Base-by-base conservation (phyloP, 2,888 invertebrate genomes). In the Lagria hirta region DNA sequence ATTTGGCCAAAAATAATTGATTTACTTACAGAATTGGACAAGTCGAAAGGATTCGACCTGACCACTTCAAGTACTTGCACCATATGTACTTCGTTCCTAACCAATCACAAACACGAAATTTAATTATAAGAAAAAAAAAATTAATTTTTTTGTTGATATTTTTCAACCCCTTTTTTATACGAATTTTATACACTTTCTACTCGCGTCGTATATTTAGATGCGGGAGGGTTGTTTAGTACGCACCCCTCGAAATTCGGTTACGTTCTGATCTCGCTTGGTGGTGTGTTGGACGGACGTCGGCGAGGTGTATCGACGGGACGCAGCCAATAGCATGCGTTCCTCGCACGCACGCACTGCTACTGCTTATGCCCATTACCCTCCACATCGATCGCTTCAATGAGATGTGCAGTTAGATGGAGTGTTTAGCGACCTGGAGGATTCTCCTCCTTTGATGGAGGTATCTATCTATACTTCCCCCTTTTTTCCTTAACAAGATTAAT, bases 61-160 rank as follows among this genome's bases (percentile, higher is more conserved):
- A 84, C 84, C 74, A 83, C 80, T 78, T 84, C 83, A 75, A 84
- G 81, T 77, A 84, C 83, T 76, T 85, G 85, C 81, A 85, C 85
- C 85, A 85, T 85, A 84, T 83, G 84, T 64, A 58, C 48, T n/a
- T 18, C 20, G 49, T 37, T 35, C n/a, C n/a, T n/a, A n/a, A n/a
- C n/a, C n/a, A n/a, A n/a, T n/a, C n/a, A n/a, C n/a, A n/a, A n/a
- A n/a, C n/a, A n/a, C n/a, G n/a, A n/a, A n/a, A n/a, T n/a, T n/a
- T n/a, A n/a, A 27, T 4, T 15, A 11, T 1, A 26, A 27, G 4
- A 27, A 27, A n/a, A 27, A 27, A 8, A 4, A n/a, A n/a, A n/a
- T n/a, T n/a, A n/a, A n/a, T n/a, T n/a, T n/a, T n/a, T n/a, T n/a
- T n/a, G n/a, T n/a, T n/a, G n/a, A n/a, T n/a, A n/a, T n/a, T n/a